Evolutionary conservation across 2,797 vertebrate species (phyloP), one percentile per base, ranked within the genome.

Genomic region (Microchirus variegatus): DNA sequence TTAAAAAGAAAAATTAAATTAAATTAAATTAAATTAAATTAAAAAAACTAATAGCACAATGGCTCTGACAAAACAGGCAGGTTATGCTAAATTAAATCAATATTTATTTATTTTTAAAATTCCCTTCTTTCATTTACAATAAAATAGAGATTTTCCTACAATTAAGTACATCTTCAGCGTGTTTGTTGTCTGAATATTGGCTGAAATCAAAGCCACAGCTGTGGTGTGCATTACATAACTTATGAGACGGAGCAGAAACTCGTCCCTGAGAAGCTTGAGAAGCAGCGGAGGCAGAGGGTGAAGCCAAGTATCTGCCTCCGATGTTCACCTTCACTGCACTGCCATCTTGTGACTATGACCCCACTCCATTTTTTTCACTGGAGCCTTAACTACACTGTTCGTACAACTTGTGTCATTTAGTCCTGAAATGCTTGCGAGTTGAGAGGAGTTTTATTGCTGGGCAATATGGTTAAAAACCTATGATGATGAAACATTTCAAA

Each of bases 311-410:
- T 31, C 5, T 31, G 31, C 31, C 31, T 31, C 31, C 8, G 31
- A 31, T 17, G n/a, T 13, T 22, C 42, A 63, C 15, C 5, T 62
- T 54, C 61, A 37, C 62, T 59, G 63, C 44, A 74, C 70, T 78
- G 82, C 81, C 70, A 67, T 57, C 88, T 73, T 36, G 77, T 87
- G 87, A 64, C n/a, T 26, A n/a, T 5, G 38, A 15, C 59, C 5
- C n/a, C 45, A 38, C n/a, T 6, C 17, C 35, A 58, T 22, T 44
- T 36, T 36, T 17, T n/a, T 47, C 13, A 58, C 5, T 8, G 13
- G 18, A 46, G 5, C n/a, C n/a, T 3, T 19, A 16, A 41, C 35
- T 19, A 3, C 2, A 13, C 16, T 3, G 0, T 3, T n/a, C 1
- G 9, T 36, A n/a, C 36, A 36, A 1, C 4, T 47, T 1, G 2